phyloP scores from a whole-genome alignment of 2,797 vertebrate species.

The Poecilia picta region DNA sequence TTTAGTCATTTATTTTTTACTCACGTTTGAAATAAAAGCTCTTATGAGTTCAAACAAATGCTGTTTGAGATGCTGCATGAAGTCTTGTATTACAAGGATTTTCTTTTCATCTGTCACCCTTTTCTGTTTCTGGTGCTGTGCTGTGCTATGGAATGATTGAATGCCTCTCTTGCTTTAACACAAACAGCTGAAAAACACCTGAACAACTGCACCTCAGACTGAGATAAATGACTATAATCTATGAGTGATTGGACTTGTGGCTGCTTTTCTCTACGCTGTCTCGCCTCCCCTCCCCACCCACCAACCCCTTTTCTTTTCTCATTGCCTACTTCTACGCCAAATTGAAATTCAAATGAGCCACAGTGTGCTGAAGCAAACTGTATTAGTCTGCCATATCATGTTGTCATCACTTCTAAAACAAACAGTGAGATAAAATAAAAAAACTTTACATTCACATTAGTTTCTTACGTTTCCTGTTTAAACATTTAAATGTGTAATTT shows the following conservation, averaged over 20 bases:
- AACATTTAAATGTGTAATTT: slow-evolving; percentile 36
- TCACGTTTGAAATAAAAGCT: slow-evolving; percentile 2
- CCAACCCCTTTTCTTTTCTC: slow-evolving; percentile 8
- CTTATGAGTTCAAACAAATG: slow-evolving; percentile 2
- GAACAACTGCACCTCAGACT: slow-evolving; percentile 77
- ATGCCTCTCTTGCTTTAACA: slow-evolving; percentile 67
- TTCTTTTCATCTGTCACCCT: slow-evolving; percentile 55
- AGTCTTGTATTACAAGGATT: slow-evolving; percentile 17
- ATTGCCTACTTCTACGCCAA: slow-evolving; percentile 52
- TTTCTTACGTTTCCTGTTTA: slow-evolving; percentile 23
- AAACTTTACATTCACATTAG: slow-evolving; percentile 25
- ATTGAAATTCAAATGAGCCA: slow-evolving; percentile 75
- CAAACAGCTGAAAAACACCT: slow-evolving; percentile 80
- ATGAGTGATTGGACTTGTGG: slow-evolving; percentile 78
- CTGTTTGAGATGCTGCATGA: slow-evolving; percentile 12
- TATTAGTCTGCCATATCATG: slow-evolving; percentile 51
- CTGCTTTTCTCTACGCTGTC: slow-evolving; percentile 47
- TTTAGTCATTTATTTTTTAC: background rate
- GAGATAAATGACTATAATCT: slow-evolving; percentile 82
- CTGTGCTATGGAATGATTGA: slow-evolving; percentile 72
- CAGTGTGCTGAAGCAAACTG: slow-evolving; percentile 49
- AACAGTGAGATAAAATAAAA: slow-evolving; percentile 36
- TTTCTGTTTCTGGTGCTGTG: slow-evolving; percentile 54
- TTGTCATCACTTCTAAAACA: slow-evolving; percentile 35
- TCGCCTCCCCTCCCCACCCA: slow-evolving; percentile 29